A percentile compares a stretch with the other conserved stretches of the same genome.
Conservation (phyloP, 2,888 invertebrate genomes). For the Drosophila eohydei region DNA sequence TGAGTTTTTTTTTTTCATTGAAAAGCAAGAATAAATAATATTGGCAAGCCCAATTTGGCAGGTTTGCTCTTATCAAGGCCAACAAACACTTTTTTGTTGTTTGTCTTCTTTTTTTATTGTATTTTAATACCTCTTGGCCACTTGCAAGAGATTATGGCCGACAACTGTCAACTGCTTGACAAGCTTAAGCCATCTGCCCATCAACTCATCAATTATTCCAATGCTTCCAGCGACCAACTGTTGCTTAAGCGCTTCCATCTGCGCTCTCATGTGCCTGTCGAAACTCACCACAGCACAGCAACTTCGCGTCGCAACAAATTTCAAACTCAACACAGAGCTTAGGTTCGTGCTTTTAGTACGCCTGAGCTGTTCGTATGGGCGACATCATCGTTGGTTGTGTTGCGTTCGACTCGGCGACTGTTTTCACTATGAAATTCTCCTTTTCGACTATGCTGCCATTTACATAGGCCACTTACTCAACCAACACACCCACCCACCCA, state of each 20-base stretch:
- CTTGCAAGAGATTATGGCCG: conserved; percentile 7
- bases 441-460: conserved; percentile 26
- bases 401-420: background rate
- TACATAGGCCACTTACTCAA: conserved; percentile 29
- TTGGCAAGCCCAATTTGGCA: background rate
- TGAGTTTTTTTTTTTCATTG: background rate
- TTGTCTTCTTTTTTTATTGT: background rate
- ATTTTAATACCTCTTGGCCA: background rate
- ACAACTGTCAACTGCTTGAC: conserved; percentile 10
- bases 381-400: background rate
- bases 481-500: conserved; percentile 12
- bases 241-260: conserved; percentile 33
- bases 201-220: conserved; percentile 33
- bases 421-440: background rate
- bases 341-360: conserved; percentile 22
- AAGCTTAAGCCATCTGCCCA: conserved; percentile 8
- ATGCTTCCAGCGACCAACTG: conserved; percentile 58
- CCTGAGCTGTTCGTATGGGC: conserved; percentile 5
- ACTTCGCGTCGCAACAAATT: background rate
- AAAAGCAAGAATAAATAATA: background rate
- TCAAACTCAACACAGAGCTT: conserved; percentile 25
- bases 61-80: background rate
- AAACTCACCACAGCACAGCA: conserved; percentile 37
- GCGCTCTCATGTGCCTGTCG: background rate
- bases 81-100: background rate